Base-by-base conservation (phyloP, 2,113 vertebrate genomes). In the Solea senegalensis region DNA sequence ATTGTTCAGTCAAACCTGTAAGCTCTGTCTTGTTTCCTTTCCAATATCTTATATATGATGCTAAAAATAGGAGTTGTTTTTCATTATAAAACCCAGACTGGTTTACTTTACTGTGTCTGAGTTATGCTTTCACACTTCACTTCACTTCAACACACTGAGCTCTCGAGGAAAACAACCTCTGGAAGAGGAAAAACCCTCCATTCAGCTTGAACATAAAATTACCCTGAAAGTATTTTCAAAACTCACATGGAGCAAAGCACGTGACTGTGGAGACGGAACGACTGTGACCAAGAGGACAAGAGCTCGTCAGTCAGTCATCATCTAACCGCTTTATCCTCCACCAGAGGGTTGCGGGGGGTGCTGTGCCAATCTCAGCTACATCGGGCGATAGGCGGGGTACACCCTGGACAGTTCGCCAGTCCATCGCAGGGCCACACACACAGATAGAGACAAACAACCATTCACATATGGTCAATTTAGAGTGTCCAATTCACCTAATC, bases 141-240 rank as follows among this genome's bases (percentile, higher is more conserved):
- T 34, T 34, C 28, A 34, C 5, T n/a, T n/a, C n/a, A 40, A 58
- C 16, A 0, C 9, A 50, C 21, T 45, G 43, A 57, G 44, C 41
- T 50, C 62, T 57, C 2, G 12, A 9, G 39, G 54, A n/a, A 53
- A 41, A 54, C 0, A 0, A 7, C 49, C 43, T 39, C 43, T 53
- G 43, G 59, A 65, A n/a, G 14, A 21, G 21, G 21, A 65, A 54
- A 65, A 34, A 12, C 13, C 9, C 13, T 48, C 13, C 6, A 54
- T 46, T 73, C 64, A 69, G 9, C n/a, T 43, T 7, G 14, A 63
- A 15, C 0, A 0, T 69, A 56, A 65, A 73, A 74, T 65, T 28
- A 14, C n/a, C 16, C 7, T 7, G 5, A 54, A 49, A 43, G 14
- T 39, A 4, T 26, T 65, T 26, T 27, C 27, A 16, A 21, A 26